Evolutionary conservation across 2,113 vertebrate species (phyloP).

Genomic region (Mola mola): DNA sequence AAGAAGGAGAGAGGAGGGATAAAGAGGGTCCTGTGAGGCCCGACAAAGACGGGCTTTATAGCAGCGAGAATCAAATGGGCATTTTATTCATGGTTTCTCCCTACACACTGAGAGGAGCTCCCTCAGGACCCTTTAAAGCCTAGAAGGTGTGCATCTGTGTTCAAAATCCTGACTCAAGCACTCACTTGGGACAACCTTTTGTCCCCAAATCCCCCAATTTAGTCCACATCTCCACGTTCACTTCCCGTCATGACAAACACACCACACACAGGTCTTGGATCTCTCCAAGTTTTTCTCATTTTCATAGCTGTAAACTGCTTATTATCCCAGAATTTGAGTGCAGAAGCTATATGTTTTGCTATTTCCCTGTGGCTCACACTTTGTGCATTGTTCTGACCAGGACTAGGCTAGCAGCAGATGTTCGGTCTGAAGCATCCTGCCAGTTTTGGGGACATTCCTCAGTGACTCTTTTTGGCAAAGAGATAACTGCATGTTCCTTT

Average conservation of each 20-base stretch:
- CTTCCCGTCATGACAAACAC: constrained; percentile 1
- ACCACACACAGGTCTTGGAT: constrained; percentile 12
- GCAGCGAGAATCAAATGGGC: constrained; percentile 69
- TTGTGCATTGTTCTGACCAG: constrained; percentile 36
- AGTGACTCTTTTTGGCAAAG: constrained; percentile 25
- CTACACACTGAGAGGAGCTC: constrained; percentile 64
- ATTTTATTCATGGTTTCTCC: constrained; percentile 72
- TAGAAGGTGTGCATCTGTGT: constrained; percentile 44
- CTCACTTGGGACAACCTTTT: constrained; percentile 28
- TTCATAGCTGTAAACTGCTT: no score
- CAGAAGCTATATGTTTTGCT: not conserved
- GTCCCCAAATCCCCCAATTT: constrained; percentile 7
- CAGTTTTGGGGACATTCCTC: constrained; percentile 45
- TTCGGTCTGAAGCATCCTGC: constrained; percentile 29
- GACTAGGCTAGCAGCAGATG: constrained; percentile 46
- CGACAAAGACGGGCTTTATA: constrained; percentile 76
- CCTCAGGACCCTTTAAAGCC: constrained; percentile 61
- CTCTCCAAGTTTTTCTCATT: no score
- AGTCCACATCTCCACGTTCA: constrained; percentile 2
- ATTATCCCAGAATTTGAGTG: no score
- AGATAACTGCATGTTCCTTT: constrained; percentile 24
- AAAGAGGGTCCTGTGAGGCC: constrained; percentile 74
- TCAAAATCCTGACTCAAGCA: constrained; percentile 15
- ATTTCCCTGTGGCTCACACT: constrained; percentile 27
- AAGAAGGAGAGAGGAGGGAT: constrained; percentile 68